These are phyloP conservation scores for Camponotus fellah DNA, from an alignment of 2,888 invertebrate genomes.

Conservation along the genomic window DNA sequence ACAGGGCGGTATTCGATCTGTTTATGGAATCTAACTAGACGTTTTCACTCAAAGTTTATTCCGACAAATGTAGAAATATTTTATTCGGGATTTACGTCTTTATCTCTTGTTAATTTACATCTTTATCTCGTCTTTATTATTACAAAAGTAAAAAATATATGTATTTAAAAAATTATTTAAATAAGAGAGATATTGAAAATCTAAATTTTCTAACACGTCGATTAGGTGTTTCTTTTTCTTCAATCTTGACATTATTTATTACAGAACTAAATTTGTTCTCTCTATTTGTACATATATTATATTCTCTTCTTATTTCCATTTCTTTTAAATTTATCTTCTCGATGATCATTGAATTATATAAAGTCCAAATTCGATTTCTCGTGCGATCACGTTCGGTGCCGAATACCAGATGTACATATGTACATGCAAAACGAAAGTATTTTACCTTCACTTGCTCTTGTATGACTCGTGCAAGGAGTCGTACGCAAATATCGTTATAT, in stretches of 20 bases:
- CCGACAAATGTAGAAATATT: not conserved
- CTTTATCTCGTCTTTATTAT: not conserved
- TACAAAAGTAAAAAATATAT: not conserved
- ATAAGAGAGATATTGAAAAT: not conserved
- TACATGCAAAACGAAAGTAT: constrained; percentile 33
- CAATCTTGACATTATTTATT: not conserved
- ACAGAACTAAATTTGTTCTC: not conserved
- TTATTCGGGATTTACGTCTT: not conserved
- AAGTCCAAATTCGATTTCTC: not conserved
- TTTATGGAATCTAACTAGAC: not conserved
- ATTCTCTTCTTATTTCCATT: not conserved
- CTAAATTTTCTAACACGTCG: not conserved
- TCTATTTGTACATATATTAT: not conserved
- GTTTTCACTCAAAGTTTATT: not conserved
- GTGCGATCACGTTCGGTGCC: not conserved
- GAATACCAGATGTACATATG: constrained; percentile 4
- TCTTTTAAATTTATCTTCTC: not conserved
- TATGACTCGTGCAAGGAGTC: constrained; percentile 22
- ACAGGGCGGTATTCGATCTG: not conserved
- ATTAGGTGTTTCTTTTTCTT: not conserved
- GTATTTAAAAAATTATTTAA: not conserved
- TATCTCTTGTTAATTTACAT: not conserved
- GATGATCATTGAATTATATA: not conserved
- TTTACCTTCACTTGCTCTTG: constrained; percentile 41
- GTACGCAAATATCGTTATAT: constrained; percentile 14